phyloP scores from a whole-genome alignment of 2,797 vertebrate genomes.

The Spinus olivaceus region DNA sequence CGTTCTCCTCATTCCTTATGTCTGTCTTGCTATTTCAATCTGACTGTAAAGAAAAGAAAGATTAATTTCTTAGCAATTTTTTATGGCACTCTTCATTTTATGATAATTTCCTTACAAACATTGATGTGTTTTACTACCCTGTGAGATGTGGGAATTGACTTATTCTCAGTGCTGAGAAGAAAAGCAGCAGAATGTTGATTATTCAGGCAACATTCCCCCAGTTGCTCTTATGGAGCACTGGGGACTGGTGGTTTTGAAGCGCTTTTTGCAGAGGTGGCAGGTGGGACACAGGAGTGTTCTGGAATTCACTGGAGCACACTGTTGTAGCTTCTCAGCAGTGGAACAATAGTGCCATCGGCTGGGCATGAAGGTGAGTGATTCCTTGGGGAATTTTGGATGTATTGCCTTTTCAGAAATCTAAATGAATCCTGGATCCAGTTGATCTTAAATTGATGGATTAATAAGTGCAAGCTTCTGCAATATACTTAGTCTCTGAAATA shows the following conservation, averaged over 20 bases:
- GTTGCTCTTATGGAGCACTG: background rate
- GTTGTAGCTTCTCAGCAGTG: background rate
- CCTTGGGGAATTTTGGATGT: background rate
- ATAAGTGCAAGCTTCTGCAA: background rate
- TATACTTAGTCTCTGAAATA: background rate
- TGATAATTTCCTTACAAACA: background rate
- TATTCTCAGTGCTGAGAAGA: background rate
- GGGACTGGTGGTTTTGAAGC: background rate
- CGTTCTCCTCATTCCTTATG: background rate
- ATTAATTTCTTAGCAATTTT: background rate
- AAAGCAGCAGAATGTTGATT: background rate
- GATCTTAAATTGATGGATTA: background rate
- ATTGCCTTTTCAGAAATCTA: background rate
- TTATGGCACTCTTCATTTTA: background rate
- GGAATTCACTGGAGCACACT: background rate
- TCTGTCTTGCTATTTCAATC: background rate
- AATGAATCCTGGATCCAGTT: background rate
- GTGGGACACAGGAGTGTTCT: background rate
- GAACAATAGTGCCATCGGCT: constrained; percentile 56
- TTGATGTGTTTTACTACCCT: background rate
- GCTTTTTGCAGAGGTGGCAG: background rate
- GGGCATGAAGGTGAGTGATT: background rate
- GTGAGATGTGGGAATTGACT: background rate
- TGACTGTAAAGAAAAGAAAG: background rate
- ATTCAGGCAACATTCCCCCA: background rate